Evolutionary conservation across 2,888 invertebrate genomes (phyloP).

Genomic region (Leucoptera coffeella): DNA sequence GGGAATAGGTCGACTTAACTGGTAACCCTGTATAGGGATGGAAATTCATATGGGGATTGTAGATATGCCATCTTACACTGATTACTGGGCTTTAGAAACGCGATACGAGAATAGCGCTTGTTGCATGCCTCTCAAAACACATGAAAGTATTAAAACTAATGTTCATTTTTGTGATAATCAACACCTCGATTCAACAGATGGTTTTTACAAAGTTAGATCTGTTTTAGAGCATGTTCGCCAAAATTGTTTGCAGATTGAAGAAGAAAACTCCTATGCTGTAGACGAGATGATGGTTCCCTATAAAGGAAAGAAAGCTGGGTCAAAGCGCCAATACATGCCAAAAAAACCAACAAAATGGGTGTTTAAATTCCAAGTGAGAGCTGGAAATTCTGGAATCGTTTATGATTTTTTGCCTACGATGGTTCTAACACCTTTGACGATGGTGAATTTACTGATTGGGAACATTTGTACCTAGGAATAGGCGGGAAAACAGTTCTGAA

Average conservation of each 20-base stretch:
- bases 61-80: conserved; percentile 1
- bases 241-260: conserved; percentile 7
- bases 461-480: conserved; percentile 9
- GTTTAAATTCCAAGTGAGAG: conserved; percentile 12
- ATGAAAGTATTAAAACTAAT: not conserved
- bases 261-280: conserved; percentile 11
- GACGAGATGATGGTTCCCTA: too few relatives aligned
- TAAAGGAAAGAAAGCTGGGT: too few relatives aligned
- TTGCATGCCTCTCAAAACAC: not conserved
- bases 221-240: not conserved
- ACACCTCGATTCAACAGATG: not conserved
- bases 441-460: conserved; percentile 7
- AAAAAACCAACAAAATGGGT: conserved; percentile 15
- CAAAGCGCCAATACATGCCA: too few relatives aligned
- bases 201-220: conserved; percentile 1
- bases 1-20: too few relatives aligned
- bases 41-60: conserved; percentile 1
- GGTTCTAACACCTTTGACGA: conserved; percentile 12
- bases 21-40: conserved; percentile 1
- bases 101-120: not conserved
- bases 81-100: not conserved
- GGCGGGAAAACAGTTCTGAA: conserved; percentile 10
- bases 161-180: not conserved
- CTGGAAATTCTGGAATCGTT: conserved; percentile 12
- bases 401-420: conserved; percentile 14